These are phyloP conservation scores for Drosophila albomicans DNA, from an alignment of 1,140 invertebrate species.

Conservation along the genomic window DNA sequence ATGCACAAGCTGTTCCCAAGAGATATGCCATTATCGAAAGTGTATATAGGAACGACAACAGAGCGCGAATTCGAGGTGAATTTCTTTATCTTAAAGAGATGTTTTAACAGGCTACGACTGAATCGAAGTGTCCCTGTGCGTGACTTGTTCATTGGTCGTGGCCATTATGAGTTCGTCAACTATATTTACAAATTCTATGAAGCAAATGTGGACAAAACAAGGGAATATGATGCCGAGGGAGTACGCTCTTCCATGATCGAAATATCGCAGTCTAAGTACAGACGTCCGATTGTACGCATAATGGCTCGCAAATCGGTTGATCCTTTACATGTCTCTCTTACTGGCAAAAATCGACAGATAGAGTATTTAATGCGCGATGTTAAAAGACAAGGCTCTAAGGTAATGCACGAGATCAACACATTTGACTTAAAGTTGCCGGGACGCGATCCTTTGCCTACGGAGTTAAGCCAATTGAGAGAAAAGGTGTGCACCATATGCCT, in stretches of 20 bases:
- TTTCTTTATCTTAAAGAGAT: background rate
- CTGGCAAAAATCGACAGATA: background rate
- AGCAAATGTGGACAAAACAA: background rate
- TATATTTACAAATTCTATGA: constrained; percentile 13
- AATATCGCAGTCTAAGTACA: background rate
- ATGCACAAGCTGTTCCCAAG: constrained; percentile 9
- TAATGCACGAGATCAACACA: background rate
- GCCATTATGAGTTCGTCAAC: constrained; percentile 8
- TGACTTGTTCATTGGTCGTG: background rate
- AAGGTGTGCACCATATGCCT: background rate
- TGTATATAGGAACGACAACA: background rate
- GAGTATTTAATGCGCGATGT: background rate
- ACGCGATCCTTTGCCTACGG: background rate
- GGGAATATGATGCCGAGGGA: background rate
- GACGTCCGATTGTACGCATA: background rate
- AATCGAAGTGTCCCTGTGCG: background rate
- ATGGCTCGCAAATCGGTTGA: background rate
- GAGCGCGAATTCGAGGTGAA: background rate
- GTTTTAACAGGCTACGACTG: background rate
- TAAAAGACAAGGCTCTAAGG: background rate
- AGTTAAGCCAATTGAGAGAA: background rate
- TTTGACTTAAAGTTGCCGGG: background rate
- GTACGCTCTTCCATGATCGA: background rate
- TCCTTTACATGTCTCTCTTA: background rate
- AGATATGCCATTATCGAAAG: background rate